These are phyloP conservation scores for Naso thynnoides DNA, from an alignment of 2,797 vertebrate genomes.

Conservation along the genomic window DNA sequence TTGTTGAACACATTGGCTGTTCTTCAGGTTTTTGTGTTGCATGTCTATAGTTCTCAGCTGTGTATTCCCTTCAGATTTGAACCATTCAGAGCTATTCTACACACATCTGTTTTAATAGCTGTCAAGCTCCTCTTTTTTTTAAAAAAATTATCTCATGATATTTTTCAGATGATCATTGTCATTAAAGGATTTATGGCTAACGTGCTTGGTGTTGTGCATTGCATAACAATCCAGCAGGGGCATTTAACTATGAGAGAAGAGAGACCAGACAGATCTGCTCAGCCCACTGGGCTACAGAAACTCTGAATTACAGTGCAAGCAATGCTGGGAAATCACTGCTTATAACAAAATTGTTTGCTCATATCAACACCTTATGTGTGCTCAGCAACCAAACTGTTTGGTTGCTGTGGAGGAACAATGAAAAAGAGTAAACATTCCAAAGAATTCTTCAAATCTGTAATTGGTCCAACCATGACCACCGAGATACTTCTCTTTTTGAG, in stretches of 20 bases:
- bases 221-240: neutral
- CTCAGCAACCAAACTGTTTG: neutral
- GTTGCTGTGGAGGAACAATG: neutral
- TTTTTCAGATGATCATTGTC: slow-evolving; percentile 72
- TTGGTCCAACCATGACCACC: neutral
- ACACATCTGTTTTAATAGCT: slow-evolving; percentile 80
- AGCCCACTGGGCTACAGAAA: neutral
- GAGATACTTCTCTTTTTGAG: neutral
- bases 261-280: neutral
- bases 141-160: slow-evolving; percentile 69
- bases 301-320: slow-evolving; percentile 8
- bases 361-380: neutral
- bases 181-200: slow-evolving; percentile 78
- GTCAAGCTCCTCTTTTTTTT: slow-evolving; percentile 71
- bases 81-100: slow-evolving; percentile 74
- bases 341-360: slow-evolving; percentile 3
- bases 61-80: slow-evolving; percentile 74
- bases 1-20: slow-evolving; percentile 52
- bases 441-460: neutral
- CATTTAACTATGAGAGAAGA: neutral
- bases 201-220: slow-evolving; percentile 43
- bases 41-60: slow-evolving; percentile 72
- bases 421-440: neutral
- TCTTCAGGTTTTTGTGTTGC: slow-evolving; percentile 71
- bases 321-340: slow-evolving; percentile 7